These are phyloP conservation scores for Caerostris extrusa DNA, from an alignment of 1,140 invertebrate species.

Conservation along the genomic window DNA sequence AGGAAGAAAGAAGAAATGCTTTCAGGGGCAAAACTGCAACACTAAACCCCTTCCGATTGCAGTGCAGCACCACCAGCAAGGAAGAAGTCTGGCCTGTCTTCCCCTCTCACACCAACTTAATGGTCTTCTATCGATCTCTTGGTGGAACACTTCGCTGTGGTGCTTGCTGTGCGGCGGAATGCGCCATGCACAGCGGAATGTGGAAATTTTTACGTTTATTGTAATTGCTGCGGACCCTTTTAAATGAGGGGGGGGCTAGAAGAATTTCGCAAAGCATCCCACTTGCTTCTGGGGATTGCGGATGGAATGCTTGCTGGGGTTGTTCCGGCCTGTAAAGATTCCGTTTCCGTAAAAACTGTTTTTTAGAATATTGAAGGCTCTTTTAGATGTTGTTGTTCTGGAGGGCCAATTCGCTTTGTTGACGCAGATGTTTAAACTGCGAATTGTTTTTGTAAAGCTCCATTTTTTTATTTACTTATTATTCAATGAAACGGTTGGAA, in stretches of 20 bases:
- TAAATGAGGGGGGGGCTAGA: neutral
- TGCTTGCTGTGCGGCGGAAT: neutral
- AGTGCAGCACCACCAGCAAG: neutral
- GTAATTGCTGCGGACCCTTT: slow-evolving; percentile 44
- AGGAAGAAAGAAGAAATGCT: neutral
- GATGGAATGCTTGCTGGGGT: neutral
- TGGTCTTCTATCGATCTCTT: slow-evolving; percentile 57
- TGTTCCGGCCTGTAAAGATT: neutral
- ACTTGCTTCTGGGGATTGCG: neutral
- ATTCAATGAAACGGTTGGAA: too few species aligned
- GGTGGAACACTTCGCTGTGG: neutral
- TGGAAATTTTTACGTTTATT: slow-evolving; percentile 67
- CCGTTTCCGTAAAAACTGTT: neutral
- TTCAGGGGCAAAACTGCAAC: neutral
- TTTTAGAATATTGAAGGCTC: slow-evolving; percentile 15
- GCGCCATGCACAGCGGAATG: slow-evolving; percentile 33
- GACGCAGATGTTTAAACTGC: neutral
- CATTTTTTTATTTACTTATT: too few species aligned
- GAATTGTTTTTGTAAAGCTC: too few species aligned
- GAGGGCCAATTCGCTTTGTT: neutral
- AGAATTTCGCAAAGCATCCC: slow-evolving; percentile 50
- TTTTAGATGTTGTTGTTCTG: neutral
- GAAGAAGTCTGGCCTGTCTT: neutral
- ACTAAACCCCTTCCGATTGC: neutral
- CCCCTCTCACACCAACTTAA: slow-evolving; percentile 8